A percentile compares a stretch with the other conserved stretches of the same genome.
phyloP scores from a whole-genome alignment of 2,888 invertebrate species.

The Colletes collaris region DNA sequence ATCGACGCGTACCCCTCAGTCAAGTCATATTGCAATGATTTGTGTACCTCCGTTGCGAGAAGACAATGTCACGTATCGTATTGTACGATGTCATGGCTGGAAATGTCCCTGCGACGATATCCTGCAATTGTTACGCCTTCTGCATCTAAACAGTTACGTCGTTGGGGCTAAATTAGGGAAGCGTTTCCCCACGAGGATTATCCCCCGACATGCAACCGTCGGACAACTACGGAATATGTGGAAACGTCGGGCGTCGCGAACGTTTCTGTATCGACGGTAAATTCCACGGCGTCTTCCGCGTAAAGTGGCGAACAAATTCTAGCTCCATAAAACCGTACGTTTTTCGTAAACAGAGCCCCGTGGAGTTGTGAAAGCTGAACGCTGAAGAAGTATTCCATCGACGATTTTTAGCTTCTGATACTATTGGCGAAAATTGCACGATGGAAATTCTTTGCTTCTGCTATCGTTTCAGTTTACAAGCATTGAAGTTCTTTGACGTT shows the following conservation, averaged over 20 bases:
- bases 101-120: conserved; percentile 24
- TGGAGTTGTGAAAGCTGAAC: background rate
- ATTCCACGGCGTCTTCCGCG: conserved; percentile 39
- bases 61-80: conserved; percentile 40
- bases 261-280: conserved; percentile 47
- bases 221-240: conserved; percentile 34
- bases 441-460: no score
- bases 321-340: background rate
- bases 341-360: background rate
- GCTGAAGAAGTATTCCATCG: no score
- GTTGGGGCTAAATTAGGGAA: conserved; percentile 54
- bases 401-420: no score
- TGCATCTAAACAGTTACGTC: conserved; percentile 30
- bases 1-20: background rate
- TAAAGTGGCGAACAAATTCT: conserved; percentile 13
- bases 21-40: background rate
- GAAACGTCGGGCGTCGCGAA: conserved; percentile 24
- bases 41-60: background rate
- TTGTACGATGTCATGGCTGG: conserved; percentile 16
- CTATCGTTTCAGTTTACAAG: no score
- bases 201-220: conserved; percentile 57
- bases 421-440: no score
- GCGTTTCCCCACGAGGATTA: conserved; percentile 58
- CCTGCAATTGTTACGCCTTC: conserved; percentile 48
- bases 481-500: no score